Percentiles rank a stretch among this genome's conserved stretches.
Conservation (phyloP, 2,797 vertebrate species). For the Danio aesculapii region DNA sequence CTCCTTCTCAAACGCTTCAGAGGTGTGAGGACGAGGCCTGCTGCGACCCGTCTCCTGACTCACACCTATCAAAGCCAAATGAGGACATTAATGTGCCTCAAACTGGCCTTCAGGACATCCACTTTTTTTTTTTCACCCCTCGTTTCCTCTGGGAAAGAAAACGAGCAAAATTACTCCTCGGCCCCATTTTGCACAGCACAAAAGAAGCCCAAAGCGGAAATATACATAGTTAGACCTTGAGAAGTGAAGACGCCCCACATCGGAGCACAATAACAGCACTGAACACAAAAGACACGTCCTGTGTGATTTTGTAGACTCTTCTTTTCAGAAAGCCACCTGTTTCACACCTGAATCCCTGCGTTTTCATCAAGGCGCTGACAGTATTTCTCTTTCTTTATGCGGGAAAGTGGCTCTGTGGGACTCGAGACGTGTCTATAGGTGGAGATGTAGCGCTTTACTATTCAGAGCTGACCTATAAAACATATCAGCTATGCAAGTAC, state of each 20-base stretch:
- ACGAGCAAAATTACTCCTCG: slow-evolving; percentile 23
- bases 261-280: slow-evolving; percentile 37
- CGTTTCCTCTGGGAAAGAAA: slow-evolving; percentile 24
- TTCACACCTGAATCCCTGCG: neutral
- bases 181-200: slow-evolving; percentile 53
- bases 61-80: slow-evolving; percentile 47
- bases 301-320: slow-evolving; percentile 38
- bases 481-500: neutral
- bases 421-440: neutral
- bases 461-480: neutral
- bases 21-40: slow-evolving; percentile 47
- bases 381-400: neutral
- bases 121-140: slow-evolving; percentile 29
- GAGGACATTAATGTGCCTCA: slow-evolving; percentile 20
- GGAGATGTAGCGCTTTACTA: neutral
- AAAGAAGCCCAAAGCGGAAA: slow-evolving; percentile 35
- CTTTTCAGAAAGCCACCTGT: slow-evolving; percentile 33
- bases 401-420: slow-evolving; percentile 5
- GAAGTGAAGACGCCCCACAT: slow-evolving; percentile 39
- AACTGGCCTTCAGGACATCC: neutral
- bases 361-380: slow-evolving; percentile 16
- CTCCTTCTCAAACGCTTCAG: slow-evolving; percentile 45
- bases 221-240: slow-evolving; percentile 52
- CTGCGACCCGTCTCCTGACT: slow-evolving; percentile 31
- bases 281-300: slow-evolving; percentile 56